Conservation (phyloP, 2,797 vertebrate genomes). For the Nothura maculosa region DNA sequence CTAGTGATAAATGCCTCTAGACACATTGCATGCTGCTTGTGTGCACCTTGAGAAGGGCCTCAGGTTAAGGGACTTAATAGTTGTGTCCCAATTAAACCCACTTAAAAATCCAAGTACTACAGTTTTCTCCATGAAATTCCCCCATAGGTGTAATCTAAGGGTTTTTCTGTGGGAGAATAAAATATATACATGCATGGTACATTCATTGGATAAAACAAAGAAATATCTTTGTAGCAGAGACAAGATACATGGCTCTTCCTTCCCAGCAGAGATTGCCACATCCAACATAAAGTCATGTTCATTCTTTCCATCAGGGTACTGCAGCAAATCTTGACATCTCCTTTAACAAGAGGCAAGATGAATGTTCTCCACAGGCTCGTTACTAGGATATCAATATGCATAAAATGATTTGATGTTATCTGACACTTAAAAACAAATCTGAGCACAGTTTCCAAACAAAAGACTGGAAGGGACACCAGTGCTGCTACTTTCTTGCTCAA, state of each 20-base stretch:
- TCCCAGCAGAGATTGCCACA: background rate
- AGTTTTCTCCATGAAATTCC: background rate
- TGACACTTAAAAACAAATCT: background rate
- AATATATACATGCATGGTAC: background rate
- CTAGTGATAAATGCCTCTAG: background rate
- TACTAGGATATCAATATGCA: background rate
- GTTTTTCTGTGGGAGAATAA: background rate
- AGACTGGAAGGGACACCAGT: background rate
- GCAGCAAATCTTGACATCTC: background rate
- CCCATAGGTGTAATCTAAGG: background rate
- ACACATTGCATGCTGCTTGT: background rate
- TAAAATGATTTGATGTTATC: background rate
- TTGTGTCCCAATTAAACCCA: background rate
- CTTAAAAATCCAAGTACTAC: background rate
- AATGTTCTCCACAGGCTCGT: background rate
- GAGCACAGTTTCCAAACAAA: background rate
- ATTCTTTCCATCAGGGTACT: background rate
- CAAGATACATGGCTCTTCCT: background rate
- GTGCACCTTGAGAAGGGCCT: background rate
- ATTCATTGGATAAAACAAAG: background rate
- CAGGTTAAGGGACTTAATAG: background rate
- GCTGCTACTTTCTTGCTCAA: background rate
- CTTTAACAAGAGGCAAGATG: background rate
- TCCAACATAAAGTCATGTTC: background rate
- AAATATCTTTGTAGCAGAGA: background rate